Evolutionary conservation across 1,140 invertebrate species (phyloP).

Genomic region (Helicoverpa zea): DNA sequence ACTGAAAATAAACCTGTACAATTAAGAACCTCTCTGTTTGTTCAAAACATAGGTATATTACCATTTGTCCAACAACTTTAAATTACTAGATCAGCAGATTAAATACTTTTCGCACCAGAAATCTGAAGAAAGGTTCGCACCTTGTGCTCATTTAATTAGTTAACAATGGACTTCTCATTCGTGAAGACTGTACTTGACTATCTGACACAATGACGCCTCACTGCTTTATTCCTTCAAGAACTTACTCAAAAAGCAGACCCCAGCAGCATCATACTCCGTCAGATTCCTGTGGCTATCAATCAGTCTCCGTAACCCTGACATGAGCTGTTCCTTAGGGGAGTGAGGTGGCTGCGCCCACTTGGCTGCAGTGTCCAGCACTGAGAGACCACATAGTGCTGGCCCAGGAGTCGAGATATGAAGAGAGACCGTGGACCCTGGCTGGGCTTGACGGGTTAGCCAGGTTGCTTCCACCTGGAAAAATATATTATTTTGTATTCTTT

Average conservation of each 20-base stretch:
- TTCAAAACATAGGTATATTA: no score
- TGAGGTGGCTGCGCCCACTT: conserved; percentile 61
- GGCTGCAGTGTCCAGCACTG: conserved; percentile 70
- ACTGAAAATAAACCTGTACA: not conserved
- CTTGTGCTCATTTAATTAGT: no score
- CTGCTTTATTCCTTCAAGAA: conserved; percentile 4
- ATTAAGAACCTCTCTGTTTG: no score
- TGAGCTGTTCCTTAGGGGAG: conserved; percentile 61
- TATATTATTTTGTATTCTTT: no score
- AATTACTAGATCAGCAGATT: no score
- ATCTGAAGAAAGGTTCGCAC: no score
- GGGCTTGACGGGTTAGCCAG: conserved; percentile 66
- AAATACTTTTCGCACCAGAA: no score
- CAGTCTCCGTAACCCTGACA: conserved; percentile 61
- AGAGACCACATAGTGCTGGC: conserved; percentile 75
- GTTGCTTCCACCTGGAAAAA: conserved; percentile 65
- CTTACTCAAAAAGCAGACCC: conserved; percentile 75
- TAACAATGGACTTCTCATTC: no score
- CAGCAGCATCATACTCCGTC: conserved; percentile 73
- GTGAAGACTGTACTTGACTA: no score
- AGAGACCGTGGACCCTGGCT: conserved; percentile 65
- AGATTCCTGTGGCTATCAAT: conserved; percentile 73
- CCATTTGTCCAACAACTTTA: no score
- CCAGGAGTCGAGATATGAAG: conserved; percentile 70
- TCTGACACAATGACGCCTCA: no score